Conservation (phyloP, 2,113 vertebrate genomes). For the Sebastes schlegelii region DNA sequence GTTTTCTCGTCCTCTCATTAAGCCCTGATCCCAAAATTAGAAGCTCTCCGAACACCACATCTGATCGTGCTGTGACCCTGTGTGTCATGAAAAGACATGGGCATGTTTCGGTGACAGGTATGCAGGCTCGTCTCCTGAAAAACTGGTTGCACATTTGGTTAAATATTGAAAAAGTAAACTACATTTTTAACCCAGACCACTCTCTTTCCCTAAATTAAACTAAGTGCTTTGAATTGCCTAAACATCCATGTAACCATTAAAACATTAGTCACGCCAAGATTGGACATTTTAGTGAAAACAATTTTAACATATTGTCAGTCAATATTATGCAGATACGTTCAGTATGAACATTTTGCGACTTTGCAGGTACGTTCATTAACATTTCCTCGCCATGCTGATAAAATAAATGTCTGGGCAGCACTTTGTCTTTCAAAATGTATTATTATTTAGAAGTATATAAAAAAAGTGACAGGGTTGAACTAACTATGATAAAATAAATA, state of each 20-base stretch:
- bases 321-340: neutral
- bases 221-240: neutral
- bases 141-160: neutral
- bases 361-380: neutral
- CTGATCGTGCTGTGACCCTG: conserved; percentile 70
- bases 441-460: neutral
- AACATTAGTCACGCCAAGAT: neutral
- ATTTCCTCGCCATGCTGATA: neutral
- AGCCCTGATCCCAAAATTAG: conserved; percentile 70
- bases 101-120: neutral
- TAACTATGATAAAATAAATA: neutral
- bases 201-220: neutral
- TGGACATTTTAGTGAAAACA: neutral
- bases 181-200: neutral
- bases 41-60: conserved; percentile 43
- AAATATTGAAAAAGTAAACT: neutral
- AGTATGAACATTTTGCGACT: neutral
- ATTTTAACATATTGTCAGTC: neutral
- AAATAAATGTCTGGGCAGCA: too few species aligned
- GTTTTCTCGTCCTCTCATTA: conserved; percentile 81
- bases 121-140: neutral
- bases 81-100: conserved; percentile 37
- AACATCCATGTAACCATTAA: neutral
- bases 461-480: neutral
- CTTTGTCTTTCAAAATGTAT: neutral